Evolutionary conservation across 2,797 vertebrate species (phyloP).

Genomic region (Nyctalus aviator): DNA sequence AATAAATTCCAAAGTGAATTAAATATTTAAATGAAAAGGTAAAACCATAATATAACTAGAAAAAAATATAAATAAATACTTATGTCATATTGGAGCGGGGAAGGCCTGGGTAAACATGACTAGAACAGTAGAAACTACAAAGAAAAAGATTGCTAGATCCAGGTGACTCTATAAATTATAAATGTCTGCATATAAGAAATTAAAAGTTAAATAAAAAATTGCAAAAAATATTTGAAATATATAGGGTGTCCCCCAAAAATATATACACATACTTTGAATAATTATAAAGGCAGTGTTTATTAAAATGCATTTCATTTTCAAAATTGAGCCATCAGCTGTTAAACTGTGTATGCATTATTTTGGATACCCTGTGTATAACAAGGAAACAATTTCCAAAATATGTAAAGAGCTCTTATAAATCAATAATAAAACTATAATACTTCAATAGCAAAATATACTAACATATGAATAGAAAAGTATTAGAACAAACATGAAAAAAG

Average conservation of each 20-base stretch:
- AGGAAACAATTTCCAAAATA: not conserved
- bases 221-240: not conserved
- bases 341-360: too few relatives aligned
- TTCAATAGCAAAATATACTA: constrained; percentile 5
- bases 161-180: not conserved
- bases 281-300: too few relatives aligned
- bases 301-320: too few relatives aligned
- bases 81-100: not conserved
- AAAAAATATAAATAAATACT: not conserved
- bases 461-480: constrained; percentile 12
- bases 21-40: not conserved
- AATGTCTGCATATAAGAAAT: not conserved
- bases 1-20: not conserved
- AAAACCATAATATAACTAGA: not conserved
- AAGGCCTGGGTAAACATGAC: not conserved
- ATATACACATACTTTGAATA: not conserved
- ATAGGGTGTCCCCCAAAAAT: not conserved
- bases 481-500: not conserved
- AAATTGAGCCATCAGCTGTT: too few relatives aligned
- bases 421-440: not conserved
- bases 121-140: not conserved
- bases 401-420: not conserved
- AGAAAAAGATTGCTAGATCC: not conserved
- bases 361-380: not conserved
- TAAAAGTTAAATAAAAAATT: constrained; percentile 7